Conservation (phyloP, 2,888 invertebrate genomes). For the Nomada ruficornis region DNA sequence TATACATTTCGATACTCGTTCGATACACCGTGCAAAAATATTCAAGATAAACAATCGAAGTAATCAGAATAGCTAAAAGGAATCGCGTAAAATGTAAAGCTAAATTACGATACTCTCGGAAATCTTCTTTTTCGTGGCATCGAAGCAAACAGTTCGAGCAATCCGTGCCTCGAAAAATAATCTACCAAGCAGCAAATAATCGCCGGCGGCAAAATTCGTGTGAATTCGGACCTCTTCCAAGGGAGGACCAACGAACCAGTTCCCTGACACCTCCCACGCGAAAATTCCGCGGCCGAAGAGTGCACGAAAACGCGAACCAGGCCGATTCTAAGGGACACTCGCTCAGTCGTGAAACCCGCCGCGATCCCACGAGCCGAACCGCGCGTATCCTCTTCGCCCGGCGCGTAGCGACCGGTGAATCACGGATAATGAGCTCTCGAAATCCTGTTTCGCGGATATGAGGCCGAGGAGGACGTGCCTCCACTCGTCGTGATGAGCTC, state of each 20-base stretch:
- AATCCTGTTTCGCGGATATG: conserved; percentile 72
- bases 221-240: background rate
- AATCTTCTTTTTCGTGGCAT: too few relatives aligned
- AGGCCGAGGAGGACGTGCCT: conserved; percentile 60
- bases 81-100: too few relatives aligned
- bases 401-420: conserved; percentile 40
- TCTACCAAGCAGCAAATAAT: too few relatives aligned
- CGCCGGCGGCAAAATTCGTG: too few relatives aligned
- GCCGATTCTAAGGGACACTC: background rate
- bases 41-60: too few relatives aligned
- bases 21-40: too few relatives aligned
- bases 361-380: conserved; percentile 9
- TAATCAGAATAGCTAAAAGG: too few relatives aligned
- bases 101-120: too few relatives aligned
- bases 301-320: background rate
- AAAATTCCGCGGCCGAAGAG: background rate
- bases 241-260: background rate
- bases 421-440: conserved; percentile 67
- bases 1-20: too few relatives aligned
- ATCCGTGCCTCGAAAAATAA: too few relatives aligned
- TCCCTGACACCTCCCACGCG: background rate
- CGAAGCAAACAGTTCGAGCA: too few relatives aligned
- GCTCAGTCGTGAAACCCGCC: background rate
- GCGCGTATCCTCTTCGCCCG: conserved; percentile 27
- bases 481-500: conserved; percentile 63